Evolutionary conservation across 1,140 invertebrate genomes (phyloP).

Genomic region (Rhagoletis pomonella): DNA sequence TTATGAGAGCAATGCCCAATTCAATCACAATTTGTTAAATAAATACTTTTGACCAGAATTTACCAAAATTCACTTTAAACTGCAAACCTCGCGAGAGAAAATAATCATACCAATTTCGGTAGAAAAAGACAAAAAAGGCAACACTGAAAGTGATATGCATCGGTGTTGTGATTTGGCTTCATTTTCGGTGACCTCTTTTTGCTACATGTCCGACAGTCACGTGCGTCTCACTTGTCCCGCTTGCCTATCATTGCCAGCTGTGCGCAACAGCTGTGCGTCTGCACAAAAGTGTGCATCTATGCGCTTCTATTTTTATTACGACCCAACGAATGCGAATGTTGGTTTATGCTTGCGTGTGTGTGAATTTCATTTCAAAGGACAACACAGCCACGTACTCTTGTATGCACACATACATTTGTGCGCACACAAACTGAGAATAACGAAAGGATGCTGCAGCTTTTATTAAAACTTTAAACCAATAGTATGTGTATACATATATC

Average conservation of each 20-base stretch:
- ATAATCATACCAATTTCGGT: no score
- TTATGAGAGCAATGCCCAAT: no score
- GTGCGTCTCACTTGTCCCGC: background rate
- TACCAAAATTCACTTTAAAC: no score
- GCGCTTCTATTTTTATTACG: background rate
- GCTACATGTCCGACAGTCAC: background rate
- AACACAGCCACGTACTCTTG: background rate
- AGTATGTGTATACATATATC: background rate
- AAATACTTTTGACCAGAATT: no score
- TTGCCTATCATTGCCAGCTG: background rate
- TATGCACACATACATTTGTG: background rate
- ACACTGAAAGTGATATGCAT: background rate
- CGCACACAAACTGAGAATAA: background rate
- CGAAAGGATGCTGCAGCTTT: background rate
- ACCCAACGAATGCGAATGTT: background rate
- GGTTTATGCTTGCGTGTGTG: background rate
- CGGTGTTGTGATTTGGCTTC: background rate
- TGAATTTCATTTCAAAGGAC: background rate
- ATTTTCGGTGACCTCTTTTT: background rate
- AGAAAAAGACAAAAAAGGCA: no score
- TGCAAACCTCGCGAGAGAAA: no score
- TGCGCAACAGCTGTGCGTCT: background rate
- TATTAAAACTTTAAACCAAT: constrained; percentile 23
- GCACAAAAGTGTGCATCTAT: background rate
- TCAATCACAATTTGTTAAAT: no score